Percentiles rank a stretch among this genome's conserved stretches.
Evolutionary conservation across 2,888 invertebrate species (phyloP).

Genomic region (Agelastica alni): DNA sequence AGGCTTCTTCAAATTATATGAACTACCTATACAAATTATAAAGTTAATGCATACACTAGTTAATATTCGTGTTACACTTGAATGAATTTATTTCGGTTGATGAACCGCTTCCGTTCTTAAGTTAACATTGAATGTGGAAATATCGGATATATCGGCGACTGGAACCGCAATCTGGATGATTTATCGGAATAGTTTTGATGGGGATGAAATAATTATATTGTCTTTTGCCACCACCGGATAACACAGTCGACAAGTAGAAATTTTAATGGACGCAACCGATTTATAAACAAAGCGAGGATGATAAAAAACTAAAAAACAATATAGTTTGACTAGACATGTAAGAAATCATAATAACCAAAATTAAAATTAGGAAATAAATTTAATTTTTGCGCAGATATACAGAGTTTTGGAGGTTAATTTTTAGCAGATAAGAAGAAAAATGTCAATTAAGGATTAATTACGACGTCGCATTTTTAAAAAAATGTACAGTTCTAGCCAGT

Average conservation of each 20-base stretch:
- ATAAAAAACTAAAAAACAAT: no score
- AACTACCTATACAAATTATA: constrained; percentile 43
- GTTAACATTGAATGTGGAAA: not conserved
- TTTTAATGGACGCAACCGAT: no score
- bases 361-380: no score
- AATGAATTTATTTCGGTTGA: not conserved
- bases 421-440: no score
- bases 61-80: constrained; percentile 15
- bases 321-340: no score
- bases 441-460: no score
- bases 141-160: constrained; percentile 15
- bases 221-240: constrained; percentile 1
- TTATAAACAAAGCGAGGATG: no score
- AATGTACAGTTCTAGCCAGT: not conserved
- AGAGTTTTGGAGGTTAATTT: no score
- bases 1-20: constrained; percentile 37
- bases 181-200: constrained; percentile 3
- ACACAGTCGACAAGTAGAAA: no score
- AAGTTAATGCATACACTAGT: constrained; percentile 35
- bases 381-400: no score
- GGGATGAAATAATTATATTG: constrained; percentile 8
- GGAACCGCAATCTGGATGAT: constrained; percentile 10
- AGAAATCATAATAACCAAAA: no score
- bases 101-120: constrained; percentile 4
- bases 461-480: not conserved